Base-by-base conservation (phyloP, 2,888 invertebrate genomes). In the Drosophila falleni region DNA sequence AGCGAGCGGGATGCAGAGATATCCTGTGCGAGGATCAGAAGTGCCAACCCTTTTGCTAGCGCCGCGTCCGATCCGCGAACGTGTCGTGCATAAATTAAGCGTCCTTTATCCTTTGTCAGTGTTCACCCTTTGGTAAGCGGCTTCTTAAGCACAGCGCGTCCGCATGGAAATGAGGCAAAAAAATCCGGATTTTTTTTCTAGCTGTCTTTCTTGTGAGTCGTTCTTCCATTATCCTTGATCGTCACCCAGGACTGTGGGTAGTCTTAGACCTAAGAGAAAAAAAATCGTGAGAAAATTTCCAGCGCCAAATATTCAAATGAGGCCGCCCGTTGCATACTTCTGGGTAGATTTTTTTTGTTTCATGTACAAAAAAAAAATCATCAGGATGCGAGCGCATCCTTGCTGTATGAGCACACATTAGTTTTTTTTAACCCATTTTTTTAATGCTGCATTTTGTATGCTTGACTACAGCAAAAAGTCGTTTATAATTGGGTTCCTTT, bases 91-190 rank as follows among this genome's bases (percentile, higher is more conserved):
- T 89, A 89, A 89, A 88, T 89, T 89, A 90, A 64, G 71, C 50
- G 58, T 81, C 73, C 74, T 74, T 74, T 62, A 44, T 47, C 62
- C 56, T 47, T 63, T 56, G 47, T 62, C 58, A 29, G 47, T 29
- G 50, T 47, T 67, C 81, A 89, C 90, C 90, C 89, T 81, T 65
- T 26, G 39, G 53, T 77, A 65, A 61, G 66, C 69, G 47, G 65
- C 74, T 74, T 76, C 83, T 81, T 86, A 70, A 84, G 72, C 62
- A 67, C 47, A 65, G 66, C 86, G 83, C 86, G 73, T 81, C 87
- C 87, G 81, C 89, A 89, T 91, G 75, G 89, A 90, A 91, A 90
- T 89, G 86, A 89, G 89, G 90, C 78, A 91, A 91, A 91, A 91
- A 91, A 91, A 85, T 83, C 87, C 76, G 86, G 89, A 89, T 90